Base-by-base conservation (phyloP, 2,113 vertebrate genomes). In the Sander vitreus region DNA sequence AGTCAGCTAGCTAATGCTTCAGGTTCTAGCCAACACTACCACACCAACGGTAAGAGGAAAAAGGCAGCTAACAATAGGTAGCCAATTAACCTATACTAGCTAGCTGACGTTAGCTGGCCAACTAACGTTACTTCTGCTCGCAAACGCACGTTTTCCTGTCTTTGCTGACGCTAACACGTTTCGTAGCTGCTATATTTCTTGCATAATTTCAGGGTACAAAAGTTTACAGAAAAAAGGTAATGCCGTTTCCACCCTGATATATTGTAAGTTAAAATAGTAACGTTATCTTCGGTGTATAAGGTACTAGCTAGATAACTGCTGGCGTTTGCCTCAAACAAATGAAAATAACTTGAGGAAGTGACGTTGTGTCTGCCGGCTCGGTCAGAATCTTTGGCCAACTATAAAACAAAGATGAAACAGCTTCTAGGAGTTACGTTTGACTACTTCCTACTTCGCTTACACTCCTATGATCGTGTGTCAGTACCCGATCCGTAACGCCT, bases 331-430 rank as follows among this genome's bases (percentile, higher is more conserved):
- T 82, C 79, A 90, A 90, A 92, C 93, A 91, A 91, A 91, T 93
- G 92, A 82, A 92, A 90, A 91, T 65, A 90, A 80, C 75, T 84
- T 21, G 7, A 87, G 92, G 93, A 94, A 94, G 86, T 94, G 93
- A 93, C 90, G 92, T 87, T 3, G 5, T 1, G 15, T 67, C 77
- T 80, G 47, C 88, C 91, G 90, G 91, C 83, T 79, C 57, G 62
- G 62, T 59, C 45, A 30, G 39, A 43, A 43, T 11, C 9, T 43
- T 50, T 77, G n/a, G 54, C 59, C 43, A 83, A 39, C 30, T 18
- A 68, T 18, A 43, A 47, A 87, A 70, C 71, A 73, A 79, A 78
- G 83, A 84, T 65, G 54, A 76, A 84, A 76, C 65, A 43, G 4
- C 51, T 23, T 15, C 18, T 5, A 19, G 5, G 64, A 78, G 33